Evolutionary conservation across 2,888 invertebrate genomes (phyloP), one percentile per base, ranked within the genome.

Genomic region (Platerodrilus igneus): DNA sequence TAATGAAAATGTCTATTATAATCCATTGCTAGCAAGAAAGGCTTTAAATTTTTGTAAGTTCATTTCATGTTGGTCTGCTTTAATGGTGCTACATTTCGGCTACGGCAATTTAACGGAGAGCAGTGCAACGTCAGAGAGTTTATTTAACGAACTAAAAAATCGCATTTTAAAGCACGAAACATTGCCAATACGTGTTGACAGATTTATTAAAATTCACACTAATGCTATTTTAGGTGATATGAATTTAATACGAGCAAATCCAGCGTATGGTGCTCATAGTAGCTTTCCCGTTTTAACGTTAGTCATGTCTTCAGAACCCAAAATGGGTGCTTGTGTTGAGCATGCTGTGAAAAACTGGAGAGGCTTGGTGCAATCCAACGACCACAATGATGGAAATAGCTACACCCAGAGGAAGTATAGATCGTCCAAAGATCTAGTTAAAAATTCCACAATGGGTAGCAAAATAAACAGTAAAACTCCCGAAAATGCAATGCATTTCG

Each of bases 111-210:
- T 7, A 8, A 32, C 32, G 4, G 13, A 32, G 22, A 21, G 19
- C 3, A 21, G 21, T 9, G 32, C 21, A 1, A 8, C 14, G 13
- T 21, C 21, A 3, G 32, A 32, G 22, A 32, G 32, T 15, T n/a
- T 14, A 4, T 32, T 32, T 20, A 32, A 32, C 14, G 32, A 21
- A 9, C 10, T 32, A 14, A 32, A 32, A 32, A 20, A 32, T 9
- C 20, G 32, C 10, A 14, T 32, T 5, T 32, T 32, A 7, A 11
- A 32, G 6, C 32, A 32, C 10, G 2, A 32, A 22, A 32, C 23
- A 21, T 9, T 32, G 7, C 32, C 32, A 9, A 15, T 32, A n/a
- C 20, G 23, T n/a, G 2, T 23, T 2, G 32, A 32, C 22, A 8
- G 10, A 8, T 22, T 32, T 2, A 2, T 21, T 7, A 21, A 15